These are phyloP conservation scores for Lepidochitona cinerea DNA, from an alignment of 2,888 invertebrate species.

Conservation along the genomic window DNA sequence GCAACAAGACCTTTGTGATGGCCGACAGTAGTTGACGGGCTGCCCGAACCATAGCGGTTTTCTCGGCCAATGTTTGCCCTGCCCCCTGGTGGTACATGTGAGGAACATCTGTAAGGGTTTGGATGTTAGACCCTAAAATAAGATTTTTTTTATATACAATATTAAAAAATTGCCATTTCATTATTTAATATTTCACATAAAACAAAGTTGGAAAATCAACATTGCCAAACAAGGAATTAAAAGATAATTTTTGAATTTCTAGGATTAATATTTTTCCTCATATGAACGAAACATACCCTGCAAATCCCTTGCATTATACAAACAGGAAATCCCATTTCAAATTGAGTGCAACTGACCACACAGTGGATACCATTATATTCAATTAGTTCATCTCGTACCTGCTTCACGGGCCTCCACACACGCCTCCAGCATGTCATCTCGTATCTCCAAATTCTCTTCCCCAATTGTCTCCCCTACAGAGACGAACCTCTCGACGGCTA, in stretches of 20 bases:
- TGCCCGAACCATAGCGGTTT: slow-evolving; percentile 83
- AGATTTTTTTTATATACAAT: too few species aligned
- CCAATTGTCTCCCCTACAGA: slow-evolving; percentile 99
- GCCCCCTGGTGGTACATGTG: not conserved
- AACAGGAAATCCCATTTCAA: too few species aligned
- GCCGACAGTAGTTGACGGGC: slow-evolving; percentile 93
- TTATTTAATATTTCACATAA: too few species aligned
- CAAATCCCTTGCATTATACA: too few species aligned
- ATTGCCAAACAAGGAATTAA: too few species aligned
- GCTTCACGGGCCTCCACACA: slow-evolving; percentile 97
- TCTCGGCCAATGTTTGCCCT: slow-evolving; percentile 48
- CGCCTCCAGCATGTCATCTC: slow-evolving; percentile 97
- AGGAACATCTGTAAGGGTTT: slow-evolving; percentile 82
- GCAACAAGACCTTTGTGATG: slow-evolving; percentile 93
- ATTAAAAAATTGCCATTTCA: too few species aligned
- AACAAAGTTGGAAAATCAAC: too few species aligned
- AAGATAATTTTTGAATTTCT: too few species aligned
- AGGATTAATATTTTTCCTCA: too few species aligned
- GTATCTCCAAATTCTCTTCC: slow-evolving; percentile 97
- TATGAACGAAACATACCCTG: too few species aligned
- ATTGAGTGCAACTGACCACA: too few species aligned
- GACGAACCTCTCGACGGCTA: slow-evolving; percentile 97
- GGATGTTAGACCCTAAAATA: slow-evolving; percentile 95
- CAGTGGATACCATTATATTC: not conserved
- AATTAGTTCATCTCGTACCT: slow-evolving; percentile 76